Evolutionary conservation across 92 coral and sea anemone species (phyloP).

Genomic region (Desmophyllum pertusum): DNA sequence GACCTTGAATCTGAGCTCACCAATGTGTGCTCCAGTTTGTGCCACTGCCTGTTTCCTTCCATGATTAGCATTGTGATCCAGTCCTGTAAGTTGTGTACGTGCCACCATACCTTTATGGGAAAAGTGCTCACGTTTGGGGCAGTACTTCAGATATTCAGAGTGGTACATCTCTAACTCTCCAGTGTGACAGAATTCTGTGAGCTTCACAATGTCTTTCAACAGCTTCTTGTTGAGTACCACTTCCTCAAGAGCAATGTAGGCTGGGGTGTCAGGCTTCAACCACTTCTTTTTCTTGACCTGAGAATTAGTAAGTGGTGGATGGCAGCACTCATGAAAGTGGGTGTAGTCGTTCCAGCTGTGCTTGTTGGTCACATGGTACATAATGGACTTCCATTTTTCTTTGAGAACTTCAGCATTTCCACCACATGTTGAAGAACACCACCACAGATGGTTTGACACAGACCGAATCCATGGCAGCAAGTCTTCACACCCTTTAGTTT

Average conservation of each 20-base stretch:
- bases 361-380: conserved; percentile 47
- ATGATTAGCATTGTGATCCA: conserved; percentile 58
- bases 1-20: conserved; percentile 42
- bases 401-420: conserved; percentile 41
- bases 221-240: conserved; percentile 41
- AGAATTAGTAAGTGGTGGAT: conserved; percentile 37
- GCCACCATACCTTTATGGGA: conserved; percentile 4
- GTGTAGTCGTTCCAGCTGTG: conserved; percentile 36
- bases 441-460: conserved; percentile 63
- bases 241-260: conserved; percentile 64
- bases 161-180: background rate
- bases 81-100: conserved; percentile 42
- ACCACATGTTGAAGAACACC: conserved; percentile 64
- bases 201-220: conserved; percentile 46
- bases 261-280: conserved; percentile 51
- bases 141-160: background rate
- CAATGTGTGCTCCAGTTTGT: conserved; percentile 32
- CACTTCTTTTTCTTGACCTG: conserved; percentile 40
- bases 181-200: conserved; percentile 61
- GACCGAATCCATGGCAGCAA: conserved; percentile 64
- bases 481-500: conserved; percentile 49
- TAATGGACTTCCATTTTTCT: conserved; percentile 55
- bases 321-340: conserved; percentile 47
- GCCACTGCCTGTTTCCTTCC: conserved; percentile 56
- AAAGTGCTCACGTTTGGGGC: conserved; percentile 14